Evolutionary conservation across 2,797 vertebrate genomes (phyloP).

Genomic region (Pachyuromys duprasi): DNA sequence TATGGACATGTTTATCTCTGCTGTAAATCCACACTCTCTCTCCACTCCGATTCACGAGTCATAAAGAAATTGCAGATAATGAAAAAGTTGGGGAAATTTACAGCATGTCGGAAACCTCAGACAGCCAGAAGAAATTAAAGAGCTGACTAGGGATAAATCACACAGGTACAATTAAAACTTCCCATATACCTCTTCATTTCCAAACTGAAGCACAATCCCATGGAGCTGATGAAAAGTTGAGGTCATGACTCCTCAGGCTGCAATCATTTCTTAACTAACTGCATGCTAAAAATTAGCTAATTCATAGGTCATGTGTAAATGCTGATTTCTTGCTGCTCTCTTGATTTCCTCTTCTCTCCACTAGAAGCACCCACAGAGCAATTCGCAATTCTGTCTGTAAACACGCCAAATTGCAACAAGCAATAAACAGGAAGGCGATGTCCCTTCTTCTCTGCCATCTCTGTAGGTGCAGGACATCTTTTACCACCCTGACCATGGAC

Average conservation of each 20-base stretch:
- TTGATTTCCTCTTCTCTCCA: conserved; percentile 66
- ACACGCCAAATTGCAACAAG: conserved; percentile 78
- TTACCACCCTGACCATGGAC: conserved; percentile 47
- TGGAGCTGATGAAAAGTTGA: conserved; percentile 88
- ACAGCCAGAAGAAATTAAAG: conserved; percentile 93
- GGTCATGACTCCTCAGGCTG: conserved; percentile 86
- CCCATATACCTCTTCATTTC: conserved; percentile 87
- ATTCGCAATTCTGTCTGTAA: conserved; percentile 81
- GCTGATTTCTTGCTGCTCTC: conserved; percentile 78
- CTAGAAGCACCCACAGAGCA: conserved; percentile 69
- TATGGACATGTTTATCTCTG: conserved; percentile 92
- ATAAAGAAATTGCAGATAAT: conserved; percentile 93
- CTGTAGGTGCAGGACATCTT: conserved; percentile 80
- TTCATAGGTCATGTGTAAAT: conserved; percentile 81
- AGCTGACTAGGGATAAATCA: conserved; percentile 92
- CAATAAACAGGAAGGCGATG: conserved; percentile 76
- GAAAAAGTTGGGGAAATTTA: conserved; percentile 94
- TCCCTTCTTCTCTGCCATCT: conserved; percentile 55
- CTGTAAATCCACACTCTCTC: conserved; percentile 92
- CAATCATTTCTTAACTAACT: conserved; percentile 88
- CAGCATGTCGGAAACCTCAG: conserved; percentile 92
- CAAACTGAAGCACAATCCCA: conserved; percentile 88
- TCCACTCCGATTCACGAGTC: conserved; percentile 91
- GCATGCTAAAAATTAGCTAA: conserved; percentile 88
- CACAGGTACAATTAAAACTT: conserved; percentile 91